A percentile compares a stretch with the other conserved stretches of the same genome.
Evolutionary conservation across 2,888 invertebrate genomes (phyloP).

Genomic region (Periphyllus acericola): DNA sequence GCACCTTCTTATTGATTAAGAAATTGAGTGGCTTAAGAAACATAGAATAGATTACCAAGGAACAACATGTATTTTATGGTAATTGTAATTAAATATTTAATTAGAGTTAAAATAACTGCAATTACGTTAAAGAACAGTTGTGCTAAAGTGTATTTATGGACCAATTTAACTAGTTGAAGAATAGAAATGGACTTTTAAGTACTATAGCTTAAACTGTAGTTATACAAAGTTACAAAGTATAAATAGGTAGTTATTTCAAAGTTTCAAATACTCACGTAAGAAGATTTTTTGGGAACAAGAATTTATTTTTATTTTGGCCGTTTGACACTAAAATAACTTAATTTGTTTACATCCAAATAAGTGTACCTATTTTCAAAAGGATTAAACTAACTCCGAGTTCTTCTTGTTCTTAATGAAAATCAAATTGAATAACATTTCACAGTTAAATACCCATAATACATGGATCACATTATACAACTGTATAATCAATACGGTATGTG

Average conservation of each 20-base stretch:
- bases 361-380: too few relatives aligned
- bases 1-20: constrained; percentile 3
- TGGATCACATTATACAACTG: too few relatives aligned
- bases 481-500: too few relatives aligned
- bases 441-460: too few relatives aligned
- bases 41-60: not conserved
- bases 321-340: not conserved
- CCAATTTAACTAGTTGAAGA: constrained; percentile 28
- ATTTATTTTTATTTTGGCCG: not conserved
- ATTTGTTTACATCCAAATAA: too few relatives aligned
- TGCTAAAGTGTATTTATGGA: constrained; percentile 10
- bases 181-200: constrained; percentile 34
- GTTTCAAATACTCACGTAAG: not conserved
- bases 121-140: constrained; percentile 34
- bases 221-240: not conserved
- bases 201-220: not conserved
- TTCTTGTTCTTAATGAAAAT: too few relatives aligned
- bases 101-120: constrained; percentile 30
- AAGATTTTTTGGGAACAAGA: not conserved
- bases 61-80: constrained; percentile 13
- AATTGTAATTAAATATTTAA: constrained; percentile 37
- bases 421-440: too few relatives aligned
- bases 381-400: too few relatives aligned
- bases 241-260: not conserved
- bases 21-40: not conserved